Conservation (phyloP, 92 coral and sea anemone genomes). For the Desmophyllum pertusum region DNA sequence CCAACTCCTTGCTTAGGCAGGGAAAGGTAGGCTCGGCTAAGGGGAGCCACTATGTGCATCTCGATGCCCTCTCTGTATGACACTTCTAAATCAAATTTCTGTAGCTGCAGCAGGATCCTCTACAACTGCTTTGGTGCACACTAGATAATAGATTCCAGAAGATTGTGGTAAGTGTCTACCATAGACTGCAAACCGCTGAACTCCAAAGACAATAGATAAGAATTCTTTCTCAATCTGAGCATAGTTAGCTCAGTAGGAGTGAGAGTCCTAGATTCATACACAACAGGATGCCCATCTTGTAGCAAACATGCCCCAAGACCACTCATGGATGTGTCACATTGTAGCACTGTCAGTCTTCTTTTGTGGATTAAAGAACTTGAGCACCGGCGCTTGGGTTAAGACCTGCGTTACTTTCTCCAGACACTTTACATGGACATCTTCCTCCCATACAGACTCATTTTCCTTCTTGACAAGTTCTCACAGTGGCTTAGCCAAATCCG, state of each 20-base stretch:
- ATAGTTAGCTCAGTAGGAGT: conserved; percentile 46
- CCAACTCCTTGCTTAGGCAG: neutral
- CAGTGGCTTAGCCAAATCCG: conserved; percentile 49
- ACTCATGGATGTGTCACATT: conserved; percentile 55
- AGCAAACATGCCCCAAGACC: conserved; percentile 52
- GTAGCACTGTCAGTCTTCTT: conserved; percentile 53
- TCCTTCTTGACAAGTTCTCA: conserved; percentile 63
- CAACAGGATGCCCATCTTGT: conserved; percentile 51
- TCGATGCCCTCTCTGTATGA: conserved; percentile 2
- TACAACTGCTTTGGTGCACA: conserved; percentile 52
- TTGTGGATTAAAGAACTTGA: conserved; percentile 48
- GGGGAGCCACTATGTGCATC: conserved; percentile 19
- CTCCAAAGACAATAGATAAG: neutral
- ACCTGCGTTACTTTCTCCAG: conserved; percentile 36
- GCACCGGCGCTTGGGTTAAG: conserved; percentile 53
- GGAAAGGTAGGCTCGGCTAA: conserved; percentile 28
- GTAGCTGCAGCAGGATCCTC: conserved; percentile 1
- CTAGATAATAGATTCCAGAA: conserved; percentile 2
- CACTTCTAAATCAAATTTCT: conserved; percentile 12
- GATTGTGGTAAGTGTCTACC: conserved; percentile 19
- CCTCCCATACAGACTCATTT: conserved; percentile 57
- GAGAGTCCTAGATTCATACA: conserved; percentile 49
- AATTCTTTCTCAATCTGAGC: conserved; percentile 34
- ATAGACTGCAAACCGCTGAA: neutral
- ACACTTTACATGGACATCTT: conserved; percentile 44